Evolutionary conservation across 2,888 invertebrate species (phyloP), one percentile per base, ranked within the genome.

Genomic region (Smittia sp.): DNA sequence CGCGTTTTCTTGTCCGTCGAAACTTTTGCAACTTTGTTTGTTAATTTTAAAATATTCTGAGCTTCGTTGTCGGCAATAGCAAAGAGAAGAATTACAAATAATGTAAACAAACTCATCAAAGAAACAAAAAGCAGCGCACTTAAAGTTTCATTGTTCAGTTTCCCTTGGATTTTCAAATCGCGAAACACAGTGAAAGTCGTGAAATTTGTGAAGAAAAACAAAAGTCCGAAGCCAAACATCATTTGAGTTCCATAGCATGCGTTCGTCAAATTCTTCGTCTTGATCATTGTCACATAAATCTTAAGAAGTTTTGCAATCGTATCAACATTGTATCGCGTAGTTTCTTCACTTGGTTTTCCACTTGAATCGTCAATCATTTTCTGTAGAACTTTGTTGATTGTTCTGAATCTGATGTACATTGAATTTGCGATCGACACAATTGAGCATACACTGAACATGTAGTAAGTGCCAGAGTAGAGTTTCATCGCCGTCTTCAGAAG

Each of bases 131-230:
- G 22, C 18, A 54, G 13, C 4, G 32, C 18, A 70, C 7, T 20
- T 3, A 32, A 25, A 11, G 69, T 69, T 11, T 32, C 54, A n/a
- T n/a, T 9, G 18, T 22, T 32, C 15, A 70, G 54, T 15, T 18
- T 38, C 15, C 54, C 70, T 18, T 1, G 4, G 7, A 24, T 25
- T 25, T 9, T 52, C 1, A 54, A 58, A 13, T 70, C 70, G 13
- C 46, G 41, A 15, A 52, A 70, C 2, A 54, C 20, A 13, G 32
- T 6, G 54, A 70, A 70, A 9, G 11, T 18, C 2, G 32, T 9
- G 27, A 70, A 54, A 4, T 46, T 70, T 20, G 70, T 54, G 27
- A 7, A 58, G 32, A 70, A 70, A 9, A 70, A 70, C 0, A 70
- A 27, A 1, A 70, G 70, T 3, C 54, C 70, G 11, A 20, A 70